Conservation (phyloP, 2,113 vertebrate species). For the Lophius piscatorius region DNA sequence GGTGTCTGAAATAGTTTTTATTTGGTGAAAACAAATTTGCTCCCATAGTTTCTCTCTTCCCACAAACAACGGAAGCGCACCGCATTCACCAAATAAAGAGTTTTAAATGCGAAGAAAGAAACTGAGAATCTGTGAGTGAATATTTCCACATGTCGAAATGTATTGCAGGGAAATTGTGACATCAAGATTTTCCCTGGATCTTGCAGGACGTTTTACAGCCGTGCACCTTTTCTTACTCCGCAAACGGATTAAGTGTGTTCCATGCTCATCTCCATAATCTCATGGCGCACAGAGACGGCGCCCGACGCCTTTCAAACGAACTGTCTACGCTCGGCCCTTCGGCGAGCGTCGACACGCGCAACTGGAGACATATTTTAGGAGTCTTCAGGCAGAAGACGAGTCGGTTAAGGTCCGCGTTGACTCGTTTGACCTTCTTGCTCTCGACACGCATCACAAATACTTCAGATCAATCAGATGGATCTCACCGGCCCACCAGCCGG, state of each 20-base stretch:
- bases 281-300: not conserved
- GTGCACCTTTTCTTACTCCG: not conserved
- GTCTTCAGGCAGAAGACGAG: slow-evolving; percentile 35
- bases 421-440: slow-evolving; percentile 39
- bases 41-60: no score
- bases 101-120: no score
- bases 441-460: slow-evolving; percentile 45
- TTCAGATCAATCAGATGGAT: slow-evolving; percentile 57
- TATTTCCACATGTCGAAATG: no score
- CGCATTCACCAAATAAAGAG: no score
- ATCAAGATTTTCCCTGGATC: no score
- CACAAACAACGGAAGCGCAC: no score
- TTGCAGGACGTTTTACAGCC: no score
- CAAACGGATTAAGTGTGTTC: not conserved
- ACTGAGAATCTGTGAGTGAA: no score
- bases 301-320: not conserved
- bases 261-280: not conserved
- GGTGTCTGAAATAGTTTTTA: no score
- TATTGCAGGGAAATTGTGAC: no score
- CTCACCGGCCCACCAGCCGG: no score
- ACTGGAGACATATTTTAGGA: slow-evolving; percentile 20
- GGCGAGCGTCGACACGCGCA: slow-evolving; percentile 13
- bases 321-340: not conserved
- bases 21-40: no score
- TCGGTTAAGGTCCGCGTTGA: slow-evolving; percentile 42